Evolutionary conservation across 2,797 vertebrate species (phyloP), one percentile per base, ranked within the genome.

Genomic region (Streptopelia turtur): DNA sequence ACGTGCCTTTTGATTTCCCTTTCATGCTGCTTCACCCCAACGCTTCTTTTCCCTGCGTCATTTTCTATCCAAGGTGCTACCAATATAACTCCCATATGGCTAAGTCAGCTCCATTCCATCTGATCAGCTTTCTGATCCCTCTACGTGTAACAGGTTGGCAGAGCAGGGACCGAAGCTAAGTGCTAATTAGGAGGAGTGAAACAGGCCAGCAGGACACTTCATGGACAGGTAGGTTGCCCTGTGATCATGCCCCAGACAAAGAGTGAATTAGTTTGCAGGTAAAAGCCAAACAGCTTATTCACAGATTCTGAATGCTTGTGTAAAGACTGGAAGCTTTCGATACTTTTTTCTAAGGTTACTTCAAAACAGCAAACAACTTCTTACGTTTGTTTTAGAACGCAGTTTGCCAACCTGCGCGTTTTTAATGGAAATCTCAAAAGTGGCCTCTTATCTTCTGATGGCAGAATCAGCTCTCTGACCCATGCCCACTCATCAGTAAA

Each of bases 401-500:
- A n/a, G 30, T 59, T 94, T 90, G n/a, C 47, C 47, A 93, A 4
- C 17, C 28, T 50, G 16, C 60, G 8, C 53, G 30, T 64, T 93
- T 91, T 79, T 87, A 83, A 85, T 63, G 70, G 49, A 75, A 95
- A 55, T 75, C 68, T 94, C 69, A 69, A 69, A 91, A 91, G 71
- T 35, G 31, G 24, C n/a, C 37, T 77, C 77, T 87, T 91, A 80
- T 92, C 87, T 86, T 70, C 63, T 55, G 50, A 59, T 64, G 37
- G 37, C 83, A 91, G 77, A 94, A 79, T 88, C 10, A 6, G 4
- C 65, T 90, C 37, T 82, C 39, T 90, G 72, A 94, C 64, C 70
- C 77, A 9, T 91, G 45, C 45, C 66, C 57, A 60, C 56, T 91
- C 90, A 83, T 76, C 91, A 90, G 68, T 91, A 87, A 95, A 96